Percentiles rank a stretch among this genome's conserved stretches.
phyloP scores from a whole-genome alignment of 2,113 vertebrate species.

The Nibea coibor region DNA sequence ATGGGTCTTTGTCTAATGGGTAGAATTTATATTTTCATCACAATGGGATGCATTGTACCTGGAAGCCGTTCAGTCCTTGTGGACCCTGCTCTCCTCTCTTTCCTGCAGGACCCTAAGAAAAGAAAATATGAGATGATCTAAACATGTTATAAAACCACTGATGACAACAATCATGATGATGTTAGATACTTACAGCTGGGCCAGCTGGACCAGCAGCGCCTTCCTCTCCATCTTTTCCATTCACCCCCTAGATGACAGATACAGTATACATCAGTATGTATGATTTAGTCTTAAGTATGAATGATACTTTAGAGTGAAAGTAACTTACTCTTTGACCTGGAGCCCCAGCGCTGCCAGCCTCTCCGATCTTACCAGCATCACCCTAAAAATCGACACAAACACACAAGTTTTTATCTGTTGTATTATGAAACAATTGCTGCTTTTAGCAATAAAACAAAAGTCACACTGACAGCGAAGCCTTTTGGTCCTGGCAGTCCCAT shows the following conservation, averaged over 20 bases:
- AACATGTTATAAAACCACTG: neutral
- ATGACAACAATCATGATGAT: neutral
- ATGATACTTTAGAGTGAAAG: neutral
- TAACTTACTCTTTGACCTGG: conserved; percentile 91
- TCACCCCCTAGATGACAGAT: conserved; percentile 86
- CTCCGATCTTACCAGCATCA: conserved; percentile 94
- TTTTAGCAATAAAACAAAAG: neutral
- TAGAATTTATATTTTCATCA: neutral
- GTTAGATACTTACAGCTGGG: conserved; percentile 87
- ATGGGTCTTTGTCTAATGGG: no score
- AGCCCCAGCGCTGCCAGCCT: conserved; percentile 90
- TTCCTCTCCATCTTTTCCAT: conserved; percentile 97
- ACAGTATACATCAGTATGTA: neutral
- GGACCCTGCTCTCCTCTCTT: conserved; percentile 97
- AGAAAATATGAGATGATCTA: neutral
- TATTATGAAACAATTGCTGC: neutral
- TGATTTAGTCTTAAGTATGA: no score
- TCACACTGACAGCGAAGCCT: conserved; percentile 91
- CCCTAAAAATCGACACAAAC: conserved; percentile 83
- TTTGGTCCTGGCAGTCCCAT: conserved; percentile 98
- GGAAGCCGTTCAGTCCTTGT: conserved; percentile 94
- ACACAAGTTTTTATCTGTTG: neutral
- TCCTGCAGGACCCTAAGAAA: conserved; percentile 89
- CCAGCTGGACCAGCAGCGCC: conserved; percentile 92
- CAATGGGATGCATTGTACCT: conserved; percentile 80